These are phyloP conservation scores for Gastracanthus pulcherrimus DNA, from an alignment of 2,888 invertebrate species.

Conservation along the genomic window DNA sequence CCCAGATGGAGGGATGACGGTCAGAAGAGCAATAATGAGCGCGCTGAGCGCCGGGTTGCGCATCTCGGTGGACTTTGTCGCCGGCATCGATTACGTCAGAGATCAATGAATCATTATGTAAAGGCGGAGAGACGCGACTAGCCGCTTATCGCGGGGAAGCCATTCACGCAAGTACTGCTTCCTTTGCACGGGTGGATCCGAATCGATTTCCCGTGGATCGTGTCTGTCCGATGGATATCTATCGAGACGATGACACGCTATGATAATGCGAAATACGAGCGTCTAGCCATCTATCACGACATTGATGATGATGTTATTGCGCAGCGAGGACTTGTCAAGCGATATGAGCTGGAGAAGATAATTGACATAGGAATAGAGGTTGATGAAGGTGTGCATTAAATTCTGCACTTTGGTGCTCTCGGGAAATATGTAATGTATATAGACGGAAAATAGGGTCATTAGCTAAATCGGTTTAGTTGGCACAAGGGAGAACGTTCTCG, in stretches of 20 bases:
- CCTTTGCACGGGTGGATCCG: background rate
- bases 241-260: background rate
- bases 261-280: background rate
- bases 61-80: background rate
- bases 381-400: too few species aligned
- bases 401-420: too few species aligned
- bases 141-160: constrained; percentile 11
- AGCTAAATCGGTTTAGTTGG: too few species aligned
- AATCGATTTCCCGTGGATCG: background rate
- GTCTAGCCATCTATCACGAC: background rate
- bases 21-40: background rate
- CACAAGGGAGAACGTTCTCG: too few species aligned
- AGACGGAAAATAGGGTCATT: too few species aligned
- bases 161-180: background rate
- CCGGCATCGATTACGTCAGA: constrained; percentile 57
- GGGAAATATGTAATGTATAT: too few species aligned
- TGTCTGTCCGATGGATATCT: background rate
- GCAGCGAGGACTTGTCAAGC: background rate
- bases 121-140: constrained; percentile 30
- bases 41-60: background rate
- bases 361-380: background rate
- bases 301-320: background rate
- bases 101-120: constrained; percentile 66
- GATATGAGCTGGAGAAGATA: constrained; percentile 2
- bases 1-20: background rate